These are phyloP conservation scores for Eudorcas thomsonii DNA, from an alignment of 2,113 vertebrate genomes.

Conservation along the genomic window DNA sequence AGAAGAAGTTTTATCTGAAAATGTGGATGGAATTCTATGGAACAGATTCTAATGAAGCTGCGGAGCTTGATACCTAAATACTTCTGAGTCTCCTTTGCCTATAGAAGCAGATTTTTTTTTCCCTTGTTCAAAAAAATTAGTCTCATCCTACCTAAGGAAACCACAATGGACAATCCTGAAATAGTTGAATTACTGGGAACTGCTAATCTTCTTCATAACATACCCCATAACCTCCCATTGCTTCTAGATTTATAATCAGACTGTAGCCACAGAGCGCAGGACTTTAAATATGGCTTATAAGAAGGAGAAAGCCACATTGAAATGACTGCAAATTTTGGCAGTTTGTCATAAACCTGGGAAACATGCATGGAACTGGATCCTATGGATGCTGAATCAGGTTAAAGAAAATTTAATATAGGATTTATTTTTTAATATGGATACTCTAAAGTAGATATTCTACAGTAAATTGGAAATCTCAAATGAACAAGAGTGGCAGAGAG, in stretches of 20 bases:
- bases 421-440: background rate
- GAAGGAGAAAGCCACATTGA: background rate
- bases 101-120: background rate
- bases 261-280: background rate
- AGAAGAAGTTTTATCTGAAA: background rate
- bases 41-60: background rate
- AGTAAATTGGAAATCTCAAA: background rate
- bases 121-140: background rate
- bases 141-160: background rate
- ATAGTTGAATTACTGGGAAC: background rate
- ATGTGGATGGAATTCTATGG: background rate
- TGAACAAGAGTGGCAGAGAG: background rate
- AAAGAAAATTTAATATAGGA: background rate
- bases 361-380: background rate
- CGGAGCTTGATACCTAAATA: background rate
- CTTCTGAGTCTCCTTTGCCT: background rate
- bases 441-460: background rate
- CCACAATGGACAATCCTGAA: background rate
- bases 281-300: background rate
- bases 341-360: background rate
- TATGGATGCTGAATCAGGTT: background rate
- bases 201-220: background rate
- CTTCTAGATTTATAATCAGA: background rate
- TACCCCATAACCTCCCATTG: background rate
- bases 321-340: background rate